Evolutionary conservation across 1,140 invertebrate species (phyloP), one percentile per base, ranked within the genome.

Genomic region (Neodiprion pinetum): DNA sequence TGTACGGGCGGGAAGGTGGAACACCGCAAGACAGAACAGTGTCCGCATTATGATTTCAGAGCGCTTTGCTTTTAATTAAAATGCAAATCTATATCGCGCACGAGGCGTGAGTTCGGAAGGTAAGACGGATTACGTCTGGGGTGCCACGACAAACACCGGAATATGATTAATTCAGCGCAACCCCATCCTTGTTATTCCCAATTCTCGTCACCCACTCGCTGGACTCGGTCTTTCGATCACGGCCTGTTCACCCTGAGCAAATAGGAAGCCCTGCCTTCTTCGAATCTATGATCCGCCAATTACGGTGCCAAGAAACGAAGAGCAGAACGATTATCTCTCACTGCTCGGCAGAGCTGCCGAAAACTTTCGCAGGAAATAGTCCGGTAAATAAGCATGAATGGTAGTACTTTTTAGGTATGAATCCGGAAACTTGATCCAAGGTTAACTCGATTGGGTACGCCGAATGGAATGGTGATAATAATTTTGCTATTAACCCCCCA

Each of bases 11-110:
- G 72, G 77, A 83, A 82, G 82, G 82, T 83, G 81, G 77, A 40
- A 40, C 81, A 80, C 81, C 84, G 80, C 84, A 85, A 83, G 86
- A 61, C 4, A 61, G 53, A 61, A 17, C 53, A 61, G 53, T 61
- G 87, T 90, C 87, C 86, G 89, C 88, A 90, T 91, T 90, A 90
- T 90, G 89, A 90, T 90, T 91, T 90, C 90, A 89, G 28, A 40
- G 85, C 88, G 89, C 90, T 90, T 88, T 87, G 87, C 87, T 89
- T 88, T 89, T 90, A 91, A 91, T 91, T 91, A 91, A 91, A 91
- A 91, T 91, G 90, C 90, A 91, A 91, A 91, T 91, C 89, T 89
- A 40, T 40, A 85, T 87, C 86, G 85, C 81, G 81, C 77, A 81
- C 80, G 82, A 87, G 86, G 84, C 84, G 84, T 78, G 83, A 84